phyloP scores from a whole-genome alignment of 2,888 invertebrate species.

The Megalurothrips usitatus region DNA sequence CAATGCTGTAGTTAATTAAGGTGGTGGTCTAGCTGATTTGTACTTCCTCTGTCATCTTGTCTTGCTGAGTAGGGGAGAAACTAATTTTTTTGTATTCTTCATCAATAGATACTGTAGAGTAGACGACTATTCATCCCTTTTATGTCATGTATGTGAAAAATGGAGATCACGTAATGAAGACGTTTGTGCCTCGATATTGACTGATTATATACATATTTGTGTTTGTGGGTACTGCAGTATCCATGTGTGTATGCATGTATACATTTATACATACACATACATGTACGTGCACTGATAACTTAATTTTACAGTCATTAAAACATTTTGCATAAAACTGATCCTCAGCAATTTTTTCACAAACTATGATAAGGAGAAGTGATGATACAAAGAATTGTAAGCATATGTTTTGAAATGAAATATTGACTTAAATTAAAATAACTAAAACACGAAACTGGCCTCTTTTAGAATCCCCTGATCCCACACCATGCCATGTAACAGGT shows the following conservation, averaged over 20 bases:
- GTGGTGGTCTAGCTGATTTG: conserved; percentile 26
- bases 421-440: conserved; percentile 23
- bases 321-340: conserved; percentile 8
- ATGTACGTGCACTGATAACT: conserved; percentile 21
- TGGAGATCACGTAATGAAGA: conserved; percentile 22
- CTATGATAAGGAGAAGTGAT: conserved; percentile 20
- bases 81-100: conserved; percentile 14
- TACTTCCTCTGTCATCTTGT: conserved; percentile 26
- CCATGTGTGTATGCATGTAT: conserved; percentile 9
- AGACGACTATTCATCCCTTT: conserved; percentile 19
- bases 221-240: conserved; percentile 12
- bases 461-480: neutral
- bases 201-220: conserved; percentile 27
- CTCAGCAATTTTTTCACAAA: conserved; percentile 20
- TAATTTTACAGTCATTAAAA: conserved; percentile 23
- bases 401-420: conserved; percentile 25
- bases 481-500: too few relatives aligned
- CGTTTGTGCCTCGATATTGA: conserved; percentile 22
- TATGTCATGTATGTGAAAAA: conserved; percentile 21
- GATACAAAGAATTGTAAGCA: conserved; percentile 23
- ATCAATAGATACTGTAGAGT: conserved; percentile 23
- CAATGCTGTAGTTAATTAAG: conserved; percentile 13
- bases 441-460: neutral
- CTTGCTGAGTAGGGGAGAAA: conserved; percentile 16
- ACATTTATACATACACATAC: conserved; percentile 8